Percentiles rank a stretch among this genome's conserved stretches.
phyloP scores from a whole-genome alignment of 1,140 invertebrate genomes.

The Drosophila paulistorum region DNA sequence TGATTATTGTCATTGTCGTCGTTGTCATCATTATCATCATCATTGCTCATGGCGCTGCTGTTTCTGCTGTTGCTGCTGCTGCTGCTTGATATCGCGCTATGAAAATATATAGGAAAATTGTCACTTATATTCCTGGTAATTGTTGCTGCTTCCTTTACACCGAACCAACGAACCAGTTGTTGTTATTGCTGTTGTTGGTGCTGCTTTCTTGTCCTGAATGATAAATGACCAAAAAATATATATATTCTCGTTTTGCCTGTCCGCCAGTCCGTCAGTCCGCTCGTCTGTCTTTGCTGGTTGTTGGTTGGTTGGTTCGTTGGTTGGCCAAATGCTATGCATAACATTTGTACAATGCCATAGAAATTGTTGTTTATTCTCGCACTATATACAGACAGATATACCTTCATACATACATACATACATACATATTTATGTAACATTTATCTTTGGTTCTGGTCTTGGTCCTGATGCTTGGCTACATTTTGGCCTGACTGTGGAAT shows the following conservation, averaged over 20 bases:
- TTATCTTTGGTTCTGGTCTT: conserved; percentile 12
- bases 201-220: conserved; percentile 20
- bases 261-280: not conserved
- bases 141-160: conserved; percentile 8
- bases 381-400: conserved; percentile 2
- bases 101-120: conserved; percentile 16
- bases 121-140: conserved; percentile 23
- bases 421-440: conserved; percentile 5
- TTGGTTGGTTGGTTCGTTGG: conserved; percentile 12
- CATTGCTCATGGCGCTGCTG: conserved; percentile 11
- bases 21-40: conserved; percentile 5
- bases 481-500: conserved; percentile 19
- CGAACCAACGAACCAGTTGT: not conserved
- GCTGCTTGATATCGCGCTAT: conserved; percentile 2
- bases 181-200: conserved; percentile 6
- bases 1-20: not conserved
- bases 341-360: conserved; percentile 22
- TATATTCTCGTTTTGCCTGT: conserved; percentile 20
- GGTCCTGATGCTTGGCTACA: not conserved
- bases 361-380: conserved; percentile 22
- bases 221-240: conserved; percentile 22
- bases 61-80: not conserved
- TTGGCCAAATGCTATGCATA: conserved; percentile 23
- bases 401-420: not conserved
- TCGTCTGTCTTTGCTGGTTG: not conserved